Percentiles rank a stretch among this genome's conserved stretches.
These are phyloP conservation scores for Hanleya hanleyi DNA, from an alignment of 2,888 invertebrate species.

Conservation along the genomic window DNA sequence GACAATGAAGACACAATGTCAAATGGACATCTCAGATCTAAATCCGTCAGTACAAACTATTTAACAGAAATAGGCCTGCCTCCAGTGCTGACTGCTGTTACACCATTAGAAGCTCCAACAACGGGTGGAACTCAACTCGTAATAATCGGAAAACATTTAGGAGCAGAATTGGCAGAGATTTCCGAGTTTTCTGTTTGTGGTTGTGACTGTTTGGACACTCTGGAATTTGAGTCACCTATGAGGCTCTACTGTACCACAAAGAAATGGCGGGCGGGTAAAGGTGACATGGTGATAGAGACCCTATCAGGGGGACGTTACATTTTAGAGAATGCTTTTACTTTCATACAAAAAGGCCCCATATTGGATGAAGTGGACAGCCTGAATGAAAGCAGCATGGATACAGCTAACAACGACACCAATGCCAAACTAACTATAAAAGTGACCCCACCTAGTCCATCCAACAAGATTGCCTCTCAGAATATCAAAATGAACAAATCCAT, in stretches of 20 bases:
- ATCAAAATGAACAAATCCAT: not conserved
- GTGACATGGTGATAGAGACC: conserved; percentile 66
- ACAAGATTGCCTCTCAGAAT: not conserved
- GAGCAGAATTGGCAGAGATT: conserved; percentile 64
- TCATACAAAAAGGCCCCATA: conserved; percentile 34
- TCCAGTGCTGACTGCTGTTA: conserved; percentile 62
- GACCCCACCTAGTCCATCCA: not conserved
- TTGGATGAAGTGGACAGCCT: not conserved
- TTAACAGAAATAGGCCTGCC: conserved; percentile 48
- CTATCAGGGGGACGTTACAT: conserved; percentile 65
- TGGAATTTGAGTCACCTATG: conserved; percentile 64
- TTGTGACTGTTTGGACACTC: conserved; percentile 61
- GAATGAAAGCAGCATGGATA: not conserved
- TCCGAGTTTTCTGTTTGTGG: conserved; percentile 65
- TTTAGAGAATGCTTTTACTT: conserved; percentile 55
- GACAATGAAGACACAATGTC: conserved; percentile 32
- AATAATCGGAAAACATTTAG: conserved; percentile 67
- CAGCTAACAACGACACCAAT: not conserved
- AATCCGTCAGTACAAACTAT: conserved; percentile 50
- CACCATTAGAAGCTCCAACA: conserved; percentile 58
- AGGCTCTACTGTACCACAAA: conserved; percentile 63
- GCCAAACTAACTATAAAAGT: too few relatives aligned
- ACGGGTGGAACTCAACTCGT: conserved; percentile 64
- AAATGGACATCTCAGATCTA: conserved; percentile 38
- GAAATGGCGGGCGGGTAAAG: conserved; percentile 59